These are phyloP conservation scores for Orestias chungarensis DNA, from an alignment of 2,797 vertebrate genomes.

Conservation along the genomic window DNA sequence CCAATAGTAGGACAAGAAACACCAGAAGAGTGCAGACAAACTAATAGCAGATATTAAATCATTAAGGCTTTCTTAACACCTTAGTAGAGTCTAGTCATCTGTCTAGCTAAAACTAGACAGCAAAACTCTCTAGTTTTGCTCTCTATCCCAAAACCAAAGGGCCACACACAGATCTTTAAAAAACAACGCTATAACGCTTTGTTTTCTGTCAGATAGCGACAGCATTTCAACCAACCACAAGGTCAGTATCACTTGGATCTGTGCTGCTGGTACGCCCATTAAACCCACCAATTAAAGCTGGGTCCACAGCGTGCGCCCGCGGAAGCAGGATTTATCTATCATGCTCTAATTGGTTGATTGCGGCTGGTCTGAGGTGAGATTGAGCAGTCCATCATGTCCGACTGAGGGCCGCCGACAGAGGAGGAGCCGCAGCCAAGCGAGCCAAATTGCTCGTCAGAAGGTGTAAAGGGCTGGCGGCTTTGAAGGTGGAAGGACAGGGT, in stretches of 20 bases:
- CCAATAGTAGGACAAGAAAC: not conserved
- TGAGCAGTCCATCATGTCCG: slow-evolving; percentile 80
- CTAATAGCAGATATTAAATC: not conserved
- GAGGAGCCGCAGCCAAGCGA: slow-evolving; percentile 64
- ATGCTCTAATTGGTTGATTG: slow-evolving; percentile 80
- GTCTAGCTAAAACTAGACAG: too few species aligned
- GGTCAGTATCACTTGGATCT: slow-evolving; percentile 43
- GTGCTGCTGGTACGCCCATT: slow-evolving; percentile 50
- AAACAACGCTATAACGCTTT: slow-evolving; percentile 33
- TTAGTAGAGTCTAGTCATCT: too few species aligned
- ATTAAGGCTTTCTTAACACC: not conserved
- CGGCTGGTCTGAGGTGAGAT: slow-evolving; percentile 72
- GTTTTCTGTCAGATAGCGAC: slow-evolving; percentile 52
- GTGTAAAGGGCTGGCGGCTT: slow-evolving; percentile 59
- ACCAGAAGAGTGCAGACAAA: not conserved
- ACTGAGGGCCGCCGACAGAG: slow-evolving; percentile 57
- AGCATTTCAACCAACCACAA: slow-evolving; percentile 64
- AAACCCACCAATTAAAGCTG: slow-evolving; percentile 64
- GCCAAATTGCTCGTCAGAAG: slow-evolving; percentile 71
- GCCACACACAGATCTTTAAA: not conserved
- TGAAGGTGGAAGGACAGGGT: slow-evolving; percentile 66
- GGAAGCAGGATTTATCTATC: slow-evolving; percentile 74
- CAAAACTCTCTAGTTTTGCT: too few species aligned
- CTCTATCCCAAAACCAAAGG: not conserved
- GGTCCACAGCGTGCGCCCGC: slow-evolving; percentile 46